Percentiles rank a stretch among this genome's conserved stretches.
Conservation (phyloP, 2,797 vertebrate genomes). For the Trachops cirrhosus region DNA sequence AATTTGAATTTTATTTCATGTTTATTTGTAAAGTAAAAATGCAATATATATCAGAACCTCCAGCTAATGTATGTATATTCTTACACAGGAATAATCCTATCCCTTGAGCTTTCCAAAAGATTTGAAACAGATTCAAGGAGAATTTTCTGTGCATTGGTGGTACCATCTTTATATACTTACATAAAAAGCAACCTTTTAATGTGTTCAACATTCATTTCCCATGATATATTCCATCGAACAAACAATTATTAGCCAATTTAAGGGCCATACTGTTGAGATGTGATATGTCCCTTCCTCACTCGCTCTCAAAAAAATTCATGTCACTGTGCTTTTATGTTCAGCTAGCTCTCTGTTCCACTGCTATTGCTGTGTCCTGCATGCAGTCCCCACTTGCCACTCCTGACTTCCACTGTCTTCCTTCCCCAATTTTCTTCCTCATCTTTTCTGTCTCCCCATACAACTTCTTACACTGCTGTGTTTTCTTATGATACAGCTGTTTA, state of each 20-base stretch:
- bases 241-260: not conserved
- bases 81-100: not conserved
- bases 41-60: not conserved
- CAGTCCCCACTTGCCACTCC: not conserved
- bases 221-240: not conserved
- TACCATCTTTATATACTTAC: not conserved
- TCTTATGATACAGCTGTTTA: not conserved
- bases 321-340: not conserved
- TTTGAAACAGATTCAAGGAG: not conserved
- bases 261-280: not conserved
- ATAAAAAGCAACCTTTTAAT: not conserved
- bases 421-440: not conserved
- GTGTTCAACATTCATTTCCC: not conserved
- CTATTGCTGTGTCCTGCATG: not conserved
- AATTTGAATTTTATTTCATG: not conserved
- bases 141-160: not conserved
- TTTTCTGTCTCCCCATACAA: not conserved
- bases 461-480: not conserved
- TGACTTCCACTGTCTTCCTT: not conserved
- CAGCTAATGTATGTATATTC: not conserved
- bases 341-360: not conserved
- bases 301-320: not conserved
- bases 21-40: slow-evolving; percentile 14
- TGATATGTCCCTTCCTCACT: not conserved
- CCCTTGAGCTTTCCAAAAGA: not conserved